Percentiles rank a stretch among this genome's conserved stretches.
Conservation (phyloP, 2,888 invertebrate species). For the Crematogaster levior region DNA sequence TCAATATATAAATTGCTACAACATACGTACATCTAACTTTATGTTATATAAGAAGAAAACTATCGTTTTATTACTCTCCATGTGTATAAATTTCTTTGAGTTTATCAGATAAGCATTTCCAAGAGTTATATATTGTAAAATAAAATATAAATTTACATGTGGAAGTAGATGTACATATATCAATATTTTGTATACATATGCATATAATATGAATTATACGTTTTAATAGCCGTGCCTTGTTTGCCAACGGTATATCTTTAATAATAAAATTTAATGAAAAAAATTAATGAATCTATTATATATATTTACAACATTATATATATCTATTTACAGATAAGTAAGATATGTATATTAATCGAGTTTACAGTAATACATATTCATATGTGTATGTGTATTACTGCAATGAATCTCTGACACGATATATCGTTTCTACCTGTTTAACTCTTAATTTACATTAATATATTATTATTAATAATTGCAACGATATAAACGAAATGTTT, state of each 20-base stretch:
- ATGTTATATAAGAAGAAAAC: background rate
- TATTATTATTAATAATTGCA: conserved; percentile 22
- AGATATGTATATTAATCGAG: background rate
- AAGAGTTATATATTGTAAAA: conserved; percentile 29
- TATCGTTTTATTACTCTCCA: background rate
- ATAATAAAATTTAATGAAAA: background rate
- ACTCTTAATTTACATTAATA: conserved; percentile 4
- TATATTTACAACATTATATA: too few species aligned
- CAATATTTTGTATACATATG: background rate
- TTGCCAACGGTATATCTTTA: conserved; percentile 1
- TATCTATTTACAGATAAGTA: conserved; percentile 36
- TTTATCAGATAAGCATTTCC: background rate
- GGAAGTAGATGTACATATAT: background rate
- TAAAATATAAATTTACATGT: background rate
- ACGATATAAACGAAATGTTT: conserved; percentile 34
- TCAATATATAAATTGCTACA: background rate
- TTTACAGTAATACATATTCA: background rate
- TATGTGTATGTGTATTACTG: background rate
- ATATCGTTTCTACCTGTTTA: background rate
- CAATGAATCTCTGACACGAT: background rate
- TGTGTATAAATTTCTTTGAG: background rate
- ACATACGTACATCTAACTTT: background rate
- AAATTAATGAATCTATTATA: background rate
- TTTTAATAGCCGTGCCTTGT: background rate
- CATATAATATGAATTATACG: background rate